Base-by-base conservation (phyloP, 2,113 vertebrate genomes). In the Megatriorchis doriae region DNA sequence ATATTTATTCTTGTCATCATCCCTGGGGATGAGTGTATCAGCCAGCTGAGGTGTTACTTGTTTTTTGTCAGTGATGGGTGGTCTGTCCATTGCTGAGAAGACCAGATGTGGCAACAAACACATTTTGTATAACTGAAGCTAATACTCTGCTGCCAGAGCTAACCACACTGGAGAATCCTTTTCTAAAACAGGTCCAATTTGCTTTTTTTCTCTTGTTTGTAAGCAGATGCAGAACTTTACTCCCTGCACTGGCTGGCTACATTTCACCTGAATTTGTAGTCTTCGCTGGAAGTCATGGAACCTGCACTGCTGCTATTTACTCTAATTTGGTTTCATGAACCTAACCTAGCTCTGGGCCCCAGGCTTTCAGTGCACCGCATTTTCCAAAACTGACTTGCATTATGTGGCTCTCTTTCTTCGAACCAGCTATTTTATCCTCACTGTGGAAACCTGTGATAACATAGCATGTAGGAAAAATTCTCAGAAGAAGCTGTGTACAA, bases 351-450 rank as follows among this genome's bases (percentile, higher is more conserved):
- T 32, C 58, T 23, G 29, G 14, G 31, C 23, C 10, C 43, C 6
- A 2, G 43, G 10, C 34, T 62, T 10, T 19, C 31, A 3, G 26
- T 7, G 53, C 45, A 13, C 23, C 4, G 1, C 23, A 0, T 31
- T 26, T 36, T 27, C 65, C 71, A n/a, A 27, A 66, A 8, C 52
- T 12, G 16, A 3, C n/a, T 29, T 71, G 22, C n/a, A 9, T 11
- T 19, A 10, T 2, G 12, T 11, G 19, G 4, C 42, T 19, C 20
- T 52, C 22, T 17, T 31, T 17, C 65, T 36, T 63, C 52, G 36
- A 22, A 61, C 7, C 22, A 21, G 11, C 31, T 23, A 8, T 15
- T 43, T 65, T 11, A 21, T 5, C 70, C 26, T 22, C 32, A 19
- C 43, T 16, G 25, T 20, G 43, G 43, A 16, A 34, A 6, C 42